These are phyloP conservation scores for Physeter macrocephalus DNA, from an alignment of 2,113 vertebrate species.

Conservation along the genomic window DNA sequence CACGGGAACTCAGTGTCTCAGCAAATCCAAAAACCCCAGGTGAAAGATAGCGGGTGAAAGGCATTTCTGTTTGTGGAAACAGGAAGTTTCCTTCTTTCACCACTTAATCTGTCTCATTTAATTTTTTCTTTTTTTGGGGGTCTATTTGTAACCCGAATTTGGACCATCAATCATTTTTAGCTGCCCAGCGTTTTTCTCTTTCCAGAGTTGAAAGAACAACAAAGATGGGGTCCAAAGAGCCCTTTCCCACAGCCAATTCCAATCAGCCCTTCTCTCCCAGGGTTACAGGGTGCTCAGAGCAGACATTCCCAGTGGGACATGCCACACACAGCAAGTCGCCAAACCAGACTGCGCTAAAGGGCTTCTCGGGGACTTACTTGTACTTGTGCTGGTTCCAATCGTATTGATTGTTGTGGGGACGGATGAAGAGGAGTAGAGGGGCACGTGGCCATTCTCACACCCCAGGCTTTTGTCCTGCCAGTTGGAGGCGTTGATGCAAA, in stretches of 20 bases:
- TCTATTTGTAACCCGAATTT: constrained; percentile 22
- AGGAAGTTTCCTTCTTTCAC: constrained; percentile 23
- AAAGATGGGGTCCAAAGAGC: constrained; percentile 70
- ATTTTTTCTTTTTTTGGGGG: background rate
- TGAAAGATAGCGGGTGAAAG: constrained; percentile 18
- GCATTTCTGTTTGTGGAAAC: constrained; percentile 39
- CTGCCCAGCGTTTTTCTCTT: constrained; percentile 29
- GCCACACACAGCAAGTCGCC: constrained; percentile 46
- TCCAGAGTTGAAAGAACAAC: background rate
- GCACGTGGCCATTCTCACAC: constrained; percentile 94
- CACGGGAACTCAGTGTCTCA: constrained; percentile 13
- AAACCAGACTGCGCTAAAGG: background rate
- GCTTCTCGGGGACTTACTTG: constrained; percentile 85
- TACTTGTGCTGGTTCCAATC: constrained; percentile 93
- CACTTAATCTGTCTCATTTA: background rate
- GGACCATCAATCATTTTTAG: constrained; percentile 39
- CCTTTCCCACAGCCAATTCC: constrained; percentile 78
- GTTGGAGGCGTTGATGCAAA: constrained; percentile 85
- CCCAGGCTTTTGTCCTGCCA: constrained; percentile 91
- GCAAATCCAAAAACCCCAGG: constrained; percentile 31
- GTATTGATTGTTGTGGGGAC: constrained; percentile 97
- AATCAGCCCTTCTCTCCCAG: constrained; percentile 80
- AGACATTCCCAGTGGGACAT: constrained; percentile 63
- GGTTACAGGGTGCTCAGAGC: constrained; percentile 84
- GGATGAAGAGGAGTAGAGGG: constrained; percentile 95